phyloP scores from a whole-genome alignment of 2,888 invertebrate genomes.

The Eledona agricola region DNA sequence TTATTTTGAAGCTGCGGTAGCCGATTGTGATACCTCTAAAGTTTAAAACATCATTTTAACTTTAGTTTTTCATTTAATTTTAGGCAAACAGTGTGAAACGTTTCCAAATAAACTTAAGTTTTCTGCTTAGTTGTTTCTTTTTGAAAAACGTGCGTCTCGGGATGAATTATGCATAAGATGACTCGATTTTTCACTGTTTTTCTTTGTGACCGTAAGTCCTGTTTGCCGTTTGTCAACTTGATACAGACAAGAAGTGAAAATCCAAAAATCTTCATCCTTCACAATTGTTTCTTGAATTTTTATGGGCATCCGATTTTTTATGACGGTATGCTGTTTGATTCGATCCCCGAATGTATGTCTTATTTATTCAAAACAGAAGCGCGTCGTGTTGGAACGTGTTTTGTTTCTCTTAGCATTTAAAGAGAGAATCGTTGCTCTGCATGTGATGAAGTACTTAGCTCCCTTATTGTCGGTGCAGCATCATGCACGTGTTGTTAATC shows the following conservation, averaged over 20 bases:
- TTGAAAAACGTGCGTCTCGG: constrained; percentile 39
- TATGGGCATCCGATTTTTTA: too few relatives aligned
- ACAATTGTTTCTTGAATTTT: too few relatives aligned
- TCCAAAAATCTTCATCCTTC: too few relatives aligned
- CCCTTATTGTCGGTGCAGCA: constrained; percentile 38
- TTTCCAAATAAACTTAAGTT: constrained; percentile 13
- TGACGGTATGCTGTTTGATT: too few relatives aligned
- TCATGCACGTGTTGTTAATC: constrained; percentile 40
- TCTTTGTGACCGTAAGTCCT: constrained; percentile 18
- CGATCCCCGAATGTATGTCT: constrained; percentile 11
- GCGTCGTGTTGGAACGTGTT: constrained; percentile 39
- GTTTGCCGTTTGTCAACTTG: constrained; percentile 35
- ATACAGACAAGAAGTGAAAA: too few relatives aligned
- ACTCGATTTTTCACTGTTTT: constrained; percentile 34
- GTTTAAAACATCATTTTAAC: too few relatives aligned
- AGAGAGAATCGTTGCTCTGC: constrained; percentile 36
- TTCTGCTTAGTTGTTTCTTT: constrained; percentile 34
- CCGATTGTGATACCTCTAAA: too few relatives aligned
- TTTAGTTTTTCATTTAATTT: too few relatives aligned
- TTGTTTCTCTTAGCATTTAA: constrained; percentile 34
- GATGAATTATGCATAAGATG: constrained; percentile 43
- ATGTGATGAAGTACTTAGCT: constrained; percentile 43
- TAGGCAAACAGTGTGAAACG: too few relatives aligned
- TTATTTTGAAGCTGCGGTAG: too few relatives aligned
- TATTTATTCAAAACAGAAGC: constrained; percentile 27